phyloP scores from a whole-genome alignment of 2,888 invertebrate species.

The Callimorpha dominula region DNA sequence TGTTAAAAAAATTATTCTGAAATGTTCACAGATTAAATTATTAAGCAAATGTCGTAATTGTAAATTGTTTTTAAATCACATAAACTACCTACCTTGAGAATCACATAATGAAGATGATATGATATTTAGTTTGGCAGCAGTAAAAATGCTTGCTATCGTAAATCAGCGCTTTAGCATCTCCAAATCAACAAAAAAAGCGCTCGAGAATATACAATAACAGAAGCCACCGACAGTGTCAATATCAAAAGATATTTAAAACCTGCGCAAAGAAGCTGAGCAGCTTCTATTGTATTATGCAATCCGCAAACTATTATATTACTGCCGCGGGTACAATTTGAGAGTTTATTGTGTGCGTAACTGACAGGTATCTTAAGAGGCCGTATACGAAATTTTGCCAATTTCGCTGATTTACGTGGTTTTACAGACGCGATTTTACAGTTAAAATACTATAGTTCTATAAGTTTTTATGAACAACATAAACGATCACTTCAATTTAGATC shows the following conservation, averaged over 20 bases:
- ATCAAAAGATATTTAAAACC: conserved; percentile 4
- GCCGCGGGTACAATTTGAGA: background rate
- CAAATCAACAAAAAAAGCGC: background rate
- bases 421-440: too few species aligned
- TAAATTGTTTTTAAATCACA: background rate
- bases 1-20: too few species aligned
- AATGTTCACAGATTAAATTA: too few species aligned
- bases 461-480: too few species aligned
- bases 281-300: conserved; percentile 10
- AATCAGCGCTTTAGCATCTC: background rate
- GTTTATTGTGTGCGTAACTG: background rate
- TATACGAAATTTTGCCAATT: too few species aligned
- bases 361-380: background rate
- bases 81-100: background rate
- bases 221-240: conserved; percentile 4
- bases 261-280: background rate
- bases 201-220: background rate
- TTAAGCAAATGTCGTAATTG: too few species aligned
- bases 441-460: too few species aligned
- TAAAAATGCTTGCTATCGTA: background rate
- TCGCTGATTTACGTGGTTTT: too few species aligned
- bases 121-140: background rate
- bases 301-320: background rate
- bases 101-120: background rate
- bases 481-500: too few species aligned